Evolutionary conservation across 2,888 invertebrate species (phyloP), one percentile per base, ranked within the genome.

Genomic region (Agrochola circellaris): DNA sequence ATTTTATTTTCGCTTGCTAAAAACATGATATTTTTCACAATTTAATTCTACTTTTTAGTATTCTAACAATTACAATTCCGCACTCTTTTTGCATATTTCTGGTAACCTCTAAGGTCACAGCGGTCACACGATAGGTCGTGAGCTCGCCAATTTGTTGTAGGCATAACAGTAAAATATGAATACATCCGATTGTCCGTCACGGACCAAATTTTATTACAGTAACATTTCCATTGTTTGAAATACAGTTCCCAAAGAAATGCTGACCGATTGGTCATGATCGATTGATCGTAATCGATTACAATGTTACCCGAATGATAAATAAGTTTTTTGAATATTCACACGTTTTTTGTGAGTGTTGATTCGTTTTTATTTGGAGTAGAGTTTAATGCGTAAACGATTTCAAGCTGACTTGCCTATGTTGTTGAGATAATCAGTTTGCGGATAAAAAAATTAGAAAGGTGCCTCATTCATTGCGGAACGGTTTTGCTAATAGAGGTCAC

Each of bases 111-210:
- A 91, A 93, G 93, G 93, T 93, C 91, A 90, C 65, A 73, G 62
- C 85, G 82, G 88, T 93, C 92, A 82, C 91, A 93, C 91, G 90
- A 75, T 82, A 79, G 87, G 89, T 91, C 93, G 92, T 93, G 93
- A 91, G 90, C 88, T 77, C 69, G 75, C 67, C 88, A 88, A 90
- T 92, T 92, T 92, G 89, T 90, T 88, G 90, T 89, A 87, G 87
- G 74, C 87, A 91, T 88, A 92, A 90, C 89, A 86, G 90, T 91
- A 89, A 89, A 92, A 89, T 92, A 91, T 93, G 89, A 90, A 90
- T 87, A 90, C 91, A 87, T 90, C 83, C 83, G 80, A 61, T 78
- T 62, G 77, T 84, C 80, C 68, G 85, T 85, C 83, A 87, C 89
- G 89, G 89, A 88, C 88, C 77, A 84, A 88, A 88, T 90, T 90